Conservation (phyloP, 2,113 vertebrate species). For the Morone chrysops region DNA sequence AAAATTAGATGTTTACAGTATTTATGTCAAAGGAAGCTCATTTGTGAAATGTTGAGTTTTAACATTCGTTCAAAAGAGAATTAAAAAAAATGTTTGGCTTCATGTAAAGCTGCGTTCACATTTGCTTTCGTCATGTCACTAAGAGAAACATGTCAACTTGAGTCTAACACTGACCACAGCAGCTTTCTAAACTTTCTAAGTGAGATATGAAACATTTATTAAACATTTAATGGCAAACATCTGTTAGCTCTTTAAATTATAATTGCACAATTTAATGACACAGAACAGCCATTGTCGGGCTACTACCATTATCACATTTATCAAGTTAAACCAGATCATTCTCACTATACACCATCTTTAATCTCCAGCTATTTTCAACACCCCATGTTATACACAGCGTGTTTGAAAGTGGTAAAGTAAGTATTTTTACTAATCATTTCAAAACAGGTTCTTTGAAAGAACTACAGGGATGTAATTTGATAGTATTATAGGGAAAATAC, state of each 20-base stretch:
- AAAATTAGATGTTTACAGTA: background rate
- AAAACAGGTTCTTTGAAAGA: background rate
- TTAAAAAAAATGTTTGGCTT: slow-evolving; percentile 1
- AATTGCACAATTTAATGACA: slow-evolving; percentile 4
- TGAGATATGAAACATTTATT: background rate
- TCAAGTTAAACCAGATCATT: slow-evolving; percentile 4
- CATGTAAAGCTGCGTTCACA: background rate
- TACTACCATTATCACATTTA: background rate
- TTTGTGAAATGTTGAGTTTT: background rate
- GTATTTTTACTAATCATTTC: background rate
- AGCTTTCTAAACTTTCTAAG: background rate
- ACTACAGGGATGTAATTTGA: background rate
- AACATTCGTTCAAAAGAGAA: background rate
- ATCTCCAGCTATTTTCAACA: background rate
- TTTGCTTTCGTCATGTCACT: background rate
- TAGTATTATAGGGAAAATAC: background rate
- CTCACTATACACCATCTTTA: background rate
- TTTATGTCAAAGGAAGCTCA: background rate
- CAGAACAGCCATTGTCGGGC: background rate
- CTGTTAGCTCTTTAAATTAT: background rate
- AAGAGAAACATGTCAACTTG: background rate
- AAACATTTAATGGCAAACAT: background rate
- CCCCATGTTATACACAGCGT: background rate
- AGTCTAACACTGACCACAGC: background rate
- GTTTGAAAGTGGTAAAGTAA: too few species aligned